These are phyloP conservation scores for Planiliza haematocheilus DNA, from an alignment of 2,113 vertebrate genomes.

Conservation along the genomic window DNA sequence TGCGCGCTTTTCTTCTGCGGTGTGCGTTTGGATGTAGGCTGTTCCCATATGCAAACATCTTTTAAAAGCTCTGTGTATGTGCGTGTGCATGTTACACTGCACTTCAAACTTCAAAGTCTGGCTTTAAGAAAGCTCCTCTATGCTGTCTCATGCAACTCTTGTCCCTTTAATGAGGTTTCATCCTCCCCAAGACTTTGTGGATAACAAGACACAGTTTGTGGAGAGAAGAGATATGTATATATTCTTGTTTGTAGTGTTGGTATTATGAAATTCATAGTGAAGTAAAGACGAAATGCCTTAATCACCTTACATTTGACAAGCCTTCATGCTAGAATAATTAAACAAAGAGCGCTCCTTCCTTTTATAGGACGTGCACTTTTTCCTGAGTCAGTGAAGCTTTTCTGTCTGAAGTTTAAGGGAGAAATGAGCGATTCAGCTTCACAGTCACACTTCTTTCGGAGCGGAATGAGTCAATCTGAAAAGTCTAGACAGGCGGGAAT, in stretches of 20 bases:
- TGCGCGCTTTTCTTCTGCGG: conserved; percentile 30
- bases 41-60: conserved; percentile 44
- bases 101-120: conserved; percentile 71
- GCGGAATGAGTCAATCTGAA: conserved; percentile 21
- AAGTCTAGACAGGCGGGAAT: background rate
- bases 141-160: conserved; percentile 64
- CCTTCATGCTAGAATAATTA: conserved; percentile 15
- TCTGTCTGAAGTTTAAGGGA: conserved; percentile 21
- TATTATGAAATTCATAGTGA: conserved; percentile 27
- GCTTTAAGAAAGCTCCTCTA: conserved; percentile 64
- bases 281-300: conserved; percentile 15
- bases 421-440: conserved; percentile 18
- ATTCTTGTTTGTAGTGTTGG: conserved; percentile 37
- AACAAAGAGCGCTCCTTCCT: conserved; percentile 26
- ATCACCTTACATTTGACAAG: conserved; percentile 9
- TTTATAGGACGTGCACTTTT: conserved; percentile 16
- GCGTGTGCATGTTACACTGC: conserved; percentile 28
- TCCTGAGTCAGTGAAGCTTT: conserved; percentile 21
- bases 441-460: conserved; percentile 33
- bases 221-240: conserved; percentile 34
- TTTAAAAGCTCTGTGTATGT: conserved; percentile 26
- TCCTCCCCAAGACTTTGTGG: conserved; percentile 59
- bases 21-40: conserved; percentile 33
- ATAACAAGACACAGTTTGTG: conserved; percentile 61
- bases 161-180: conserved; percentile 70